Evolutionary conservation across 2,797 vertebrate genomes (phyloP).

Genomic region (Pangasius djambal): DNA sequence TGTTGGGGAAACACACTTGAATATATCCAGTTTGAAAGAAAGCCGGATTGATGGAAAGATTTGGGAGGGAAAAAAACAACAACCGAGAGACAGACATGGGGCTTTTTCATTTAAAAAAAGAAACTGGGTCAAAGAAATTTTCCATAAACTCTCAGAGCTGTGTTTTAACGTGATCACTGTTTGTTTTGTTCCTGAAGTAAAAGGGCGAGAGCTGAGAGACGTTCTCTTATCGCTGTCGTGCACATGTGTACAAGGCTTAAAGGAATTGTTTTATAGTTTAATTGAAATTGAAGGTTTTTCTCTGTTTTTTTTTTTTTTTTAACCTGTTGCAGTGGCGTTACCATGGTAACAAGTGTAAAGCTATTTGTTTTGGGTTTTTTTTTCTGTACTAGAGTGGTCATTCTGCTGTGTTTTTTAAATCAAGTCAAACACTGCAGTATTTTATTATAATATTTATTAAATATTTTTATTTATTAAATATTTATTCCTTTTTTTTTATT

Average conservation of each 20-base stretch:
- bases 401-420: background rate
- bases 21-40: constrained; percentile 13
- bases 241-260: no score
- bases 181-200: background rate
- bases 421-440: background rate
- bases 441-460: background rate
- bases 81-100: background rate
- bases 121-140: background rate
- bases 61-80: background rate
- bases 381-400: no score
- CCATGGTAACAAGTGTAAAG: background rate
- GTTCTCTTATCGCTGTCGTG: background rate
- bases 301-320: background rate
- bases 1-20: constrained; percentile 17
- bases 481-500: background rate
- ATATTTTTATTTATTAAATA: background rate
- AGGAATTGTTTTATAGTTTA: background rate
- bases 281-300: background rate
- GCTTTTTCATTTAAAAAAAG: background rate
- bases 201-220: background rate
- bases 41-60: background rate
- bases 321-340: background rate
- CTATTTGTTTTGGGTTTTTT: background rate
- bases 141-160: background rate
- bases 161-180: background rate